These are phyloP conservation scores for Conus betulinus DNA, from an alignment of 1,140 invertebrate genomes.

Conservation along the genomic window DNA sequence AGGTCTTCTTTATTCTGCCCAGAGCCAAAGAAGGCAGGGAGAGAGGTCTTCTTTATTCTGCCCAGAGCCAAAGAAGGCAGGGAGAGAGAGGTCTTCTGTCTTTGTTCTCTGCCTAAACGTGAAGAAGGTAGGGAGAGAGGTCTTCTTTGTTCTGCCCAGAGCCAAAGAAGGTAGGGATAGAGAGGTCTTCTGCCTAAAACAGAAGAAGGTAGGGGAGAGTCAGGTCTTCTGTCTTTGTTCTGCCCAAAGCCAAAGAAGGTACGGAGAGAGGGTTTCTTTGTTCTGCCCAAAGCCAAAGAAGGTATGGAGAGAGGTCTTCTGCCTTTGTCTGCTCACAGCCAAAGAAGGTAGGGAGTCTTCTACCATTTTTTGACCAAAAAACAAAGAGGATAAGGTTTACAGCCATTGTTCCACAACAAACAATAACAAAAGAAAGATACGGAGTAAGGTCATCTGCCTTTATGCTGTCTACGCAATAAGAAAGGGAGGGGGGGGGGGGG, in stretches of 20 bases:
- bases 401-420: no score
- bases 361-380: conserved; percentile 83
- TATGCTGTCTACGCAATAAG: no score
- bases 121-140: neutral
- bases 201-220: neutral
- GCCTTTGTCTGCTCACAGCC: neutral
- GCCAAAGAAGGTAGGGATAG: neutral
- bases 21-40: conserved; percentile 75
- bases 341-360: conserved; percentile 77
- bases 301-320: conserved; percentile 72
- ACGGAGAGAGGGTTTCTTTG: no score
- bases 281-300: conserved; percentile 84
- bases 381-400: conserved; percentile 79
- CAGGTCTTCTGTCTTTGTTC: neutral
- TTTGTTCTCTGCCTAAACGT: neutral
- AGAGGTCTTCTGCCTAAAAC: conserved; percentile 82
- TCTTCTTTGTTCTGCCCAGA: no score
- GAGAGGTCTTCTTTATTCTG: conserved; percentile 41
- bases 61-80: neutral
- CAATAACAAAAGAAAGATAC: no score
- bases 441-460: no score
- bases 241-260: no score
- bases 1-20: neutral
- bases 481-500: no score
- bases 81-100: conserved; percentile 57